Percentiles rank a stretch among this genome's conserved stretches.
Evolutionary conservation across 2,113 vertebrate genomes (phyloP).

Genomic region (Saguinus midas): DNA sequence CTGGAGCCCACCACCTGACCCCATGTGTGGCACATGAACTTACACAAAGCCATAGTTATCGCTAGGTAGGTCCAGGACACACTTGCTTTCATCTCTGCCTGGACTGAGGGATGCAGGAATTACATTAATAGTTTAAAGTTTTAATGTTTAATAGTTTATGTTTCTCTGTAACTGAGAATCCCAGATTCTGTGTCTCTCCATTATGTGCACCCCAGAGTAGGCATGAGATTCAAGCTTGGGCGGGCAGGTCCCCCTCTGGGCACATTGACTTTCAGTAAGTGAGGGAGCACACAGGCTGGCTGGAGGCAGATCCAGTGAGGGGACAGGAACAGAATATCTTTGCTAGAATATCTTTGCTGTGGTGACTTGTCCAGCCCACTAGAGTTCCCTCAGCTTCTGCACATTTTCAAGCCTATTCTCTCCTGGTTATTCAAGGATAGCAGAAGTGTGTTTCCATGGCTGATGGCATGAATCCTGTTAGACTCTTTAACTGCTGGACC

Average conservation of each 20-base stretch:
- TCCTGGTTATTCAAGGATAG: background rate
- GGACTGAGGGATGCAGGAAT: background rate
- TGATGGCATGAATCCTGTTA: background rate
- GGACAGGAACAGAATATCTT: too few relatives aligned
- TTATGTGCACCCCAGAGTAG: background rate
- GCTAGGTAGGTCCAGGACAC: background rate
- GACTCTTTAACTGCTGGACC: background rate
- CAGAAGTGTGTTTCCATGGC: background rate
- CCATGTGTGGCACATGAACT: background rate
- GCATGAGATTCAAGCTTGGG: background rate
- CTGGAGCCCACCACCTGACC: background rate
- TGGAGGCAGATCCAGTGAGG: background rate
- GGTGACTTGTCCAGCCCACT: background rate
- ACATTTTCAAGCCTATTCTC: background rate
- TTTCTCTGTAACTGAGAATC: background rate
- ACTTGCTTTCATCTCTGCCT: background rate
- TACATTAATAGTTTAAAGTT: background rate
- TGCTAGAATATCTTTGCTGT: background rate
- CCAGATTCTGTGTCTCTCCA: background rate
- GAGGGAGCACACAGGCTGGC: background rate
- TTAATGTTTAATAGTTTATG: background rate
- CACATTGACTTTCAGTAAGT: background rate
- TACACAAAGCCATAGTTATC: too few relatives aligned
- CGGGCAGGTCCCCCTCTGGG: background rate
- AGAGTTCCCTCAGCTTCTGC: background rate